Conservation (phyloP, 92 coral and sea anemone genomes). For the Parazoanthus atlanticus region DNA sequence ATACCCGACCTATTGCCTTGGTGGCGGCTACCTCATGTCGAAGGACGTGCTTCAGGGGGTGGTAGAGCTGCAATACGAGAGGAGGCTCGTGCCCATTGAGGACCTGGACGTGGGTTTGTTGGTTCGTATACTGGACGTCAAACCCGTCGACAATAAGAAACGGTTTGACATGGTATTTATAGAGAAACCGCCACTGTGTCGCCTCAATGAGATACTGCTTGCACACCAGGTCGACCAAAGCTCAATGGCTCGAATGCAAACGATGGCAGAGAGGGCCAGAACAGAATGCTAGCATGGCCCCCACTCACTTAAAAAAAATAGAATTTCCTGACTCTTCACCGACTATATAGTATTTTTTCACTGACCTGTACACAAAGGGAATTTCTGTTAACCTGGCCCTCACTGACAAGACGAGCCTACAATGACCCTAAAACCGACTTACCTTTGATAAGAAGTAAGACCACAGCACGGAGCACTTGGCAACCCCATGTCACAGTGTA, state of each 20-base stretch:
- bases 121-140: slow-evolving; percentile 27
- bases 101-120: slow-evolving; percentile 42
- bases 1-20: slow-evolving; percentile 48
- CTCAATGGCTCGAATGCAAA: background rate
- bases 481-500: too few species aligned
- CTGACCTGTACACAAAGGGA: too few species aligned
- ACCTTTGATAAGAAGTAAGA: too few species aligned
- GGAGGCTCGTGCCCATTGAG: slow-evolving; percentile 29
- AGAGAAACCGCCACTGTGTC: background rate
- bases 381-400: too few species aligned
- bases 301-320: too few species aligned
- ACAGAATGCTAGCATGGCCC: background rate
- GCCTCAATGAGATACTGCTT: background rate
- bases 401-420: too few species aligned
- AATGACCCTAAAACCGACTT: too few species aligned
- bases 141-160: slow-evolving; percentile 39
- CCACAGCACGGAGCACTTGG: too few species aligned
- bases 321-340: too few species aligned
- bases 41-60: slow-evolving; percentile 15
- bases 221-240: background rate
- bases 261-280: background rate
- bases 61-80: slow-evolving; percentile 26
- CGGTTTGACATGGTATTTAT: slow-evolving; percentile 23
- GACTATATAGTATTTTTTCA: too few species aligned
- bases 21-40: slow-evolving; percentile 48